Percentiles rank a stretch among this genome's conserved stretches.
Evolutionary conservation across 2,797 vertebrate species (phyloP).

Genomic region (Phylloscopus collybita): DNA sequence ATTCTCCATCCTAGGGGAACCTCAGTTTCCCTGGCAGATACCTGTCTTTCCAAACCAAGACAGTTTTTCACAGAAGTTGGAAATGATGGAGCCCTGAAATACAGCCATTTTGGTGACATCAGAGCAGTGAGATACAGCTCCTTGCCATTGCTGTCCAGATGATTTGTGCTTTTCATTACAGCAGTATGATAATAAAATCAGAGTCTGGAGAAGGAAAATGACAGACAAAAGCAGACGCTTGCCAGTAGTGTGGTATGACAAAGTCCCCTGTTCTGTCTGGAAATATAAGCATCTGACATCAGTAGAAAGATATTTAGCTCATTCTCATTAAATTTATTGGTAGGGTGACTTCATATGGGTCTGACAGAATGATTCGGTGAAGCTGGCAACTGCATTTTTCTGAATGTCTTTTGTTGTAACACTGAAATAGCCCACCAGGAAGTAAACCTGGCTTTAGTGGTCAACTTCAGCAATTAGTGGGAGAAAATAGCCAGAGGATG

Average conservation of each 20-base stretch:
- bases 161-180: slow-evolving; percentile 67
- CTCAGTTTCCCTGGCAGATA: too few species aligned
- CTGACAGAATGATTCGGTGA: not conserved
- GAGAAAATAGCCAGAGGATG: not conserved
- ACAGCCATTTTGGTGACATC: not conserved
- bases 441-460: not conserved
- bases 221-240: not conserved
- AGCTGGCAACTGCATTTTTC: not conserved
- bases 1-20: too few species aligned
- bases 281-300: not conserved
- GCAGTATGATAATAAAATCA: slow-evolving; percentile 59
- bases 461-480: not conserved
- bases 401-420: not conserved
- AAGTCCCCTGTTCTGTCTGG: slow-evolving; percentile 21
- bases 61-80: not conserved
- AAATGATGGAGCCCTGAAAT: not conserved
- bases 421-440: not conserved
- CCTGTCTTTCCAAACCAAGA: too few species aligned
- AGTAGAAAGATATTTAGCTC: slow-evolving; percentile 22
- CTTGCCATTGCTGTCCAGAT: slow-evolving; percentile 37
- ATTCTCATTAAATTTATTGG: slow-evolving; percentile 25
- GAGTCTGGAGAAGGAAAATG: slow-evolving; percentile 11
- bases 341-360: not conserved
- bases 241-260: not conserved
- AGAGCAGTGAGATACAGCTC: not conserved